These are phyloP conservation scores for Pseudomyrmex dendroicus DNA, from an alignment of 1,140 invertebrate species.

Conservation along the genomic window DNA sequence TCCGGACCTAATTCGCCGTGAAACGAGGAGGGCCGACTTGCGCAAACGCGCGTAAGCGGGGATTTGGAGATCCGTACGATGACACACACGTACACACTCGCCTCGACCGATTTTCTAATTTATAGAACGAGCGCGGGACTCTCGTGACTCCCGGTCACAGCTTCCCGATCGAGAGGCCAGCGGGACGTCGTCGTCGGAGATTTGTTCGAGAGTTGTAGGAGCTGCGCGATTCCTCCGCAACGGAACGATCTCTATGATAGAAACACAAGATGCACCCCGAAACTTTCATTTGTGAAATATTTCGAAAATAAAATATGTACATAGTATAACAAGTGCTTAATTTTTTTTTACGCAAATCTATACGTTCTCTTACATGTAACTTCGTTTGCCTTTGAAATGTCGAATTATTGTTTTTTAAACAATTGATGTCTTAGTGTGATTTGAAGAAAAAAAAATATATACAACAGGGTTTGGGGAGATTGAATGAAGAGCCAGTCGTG, in stretches of 20 bases:
- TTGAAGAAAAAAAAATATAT: not conserved
- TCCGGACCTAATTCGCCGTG: constrained; percentile 84
- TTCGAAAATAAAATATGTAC: too few species aligned
- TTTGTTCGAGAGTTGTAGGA: constrained; percentile 19
- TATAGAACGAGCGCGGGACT: constrained; percentile 40
- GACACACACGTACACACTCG: not conserved
- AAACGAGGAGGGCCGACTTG: constrained; percentile 83
- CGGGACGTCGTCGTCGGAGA: not conserved
- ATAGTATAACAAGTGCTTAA: too few species aligned
- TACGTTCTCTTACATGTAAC: too few species aligned
- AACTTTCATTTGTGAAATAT: too few species aligned
- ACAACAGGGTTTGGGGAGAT: constrained; percentile 15
- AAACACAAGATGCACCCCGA: too few species aligned
- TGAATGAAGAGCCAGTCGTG: constrained; percentile 47
- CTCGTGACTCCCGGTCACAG: constrained; percentile 27
- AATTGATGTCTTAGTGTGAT: too few species aligned
- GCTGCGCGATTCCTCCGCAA: not conserved
- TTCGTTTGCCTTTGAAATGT: too few species aligned
- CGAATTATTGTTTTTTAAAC: too few species aligned
- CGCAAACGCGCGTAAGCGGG: constrained; percentile 71
- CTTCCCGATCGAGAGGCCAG: constrained; percentile 33
- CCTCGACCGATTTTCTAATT: constrained; percentile 55
- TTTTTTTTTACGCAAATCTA: too few species aligned
- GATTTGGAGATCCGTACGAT: constrained; percentile 45
- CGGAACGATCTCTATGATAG: not conserved